phyloP scores from a whole-genome alignment of 2,888 invertebrate genomes.

The Sabellastarte sp. region DNA sequence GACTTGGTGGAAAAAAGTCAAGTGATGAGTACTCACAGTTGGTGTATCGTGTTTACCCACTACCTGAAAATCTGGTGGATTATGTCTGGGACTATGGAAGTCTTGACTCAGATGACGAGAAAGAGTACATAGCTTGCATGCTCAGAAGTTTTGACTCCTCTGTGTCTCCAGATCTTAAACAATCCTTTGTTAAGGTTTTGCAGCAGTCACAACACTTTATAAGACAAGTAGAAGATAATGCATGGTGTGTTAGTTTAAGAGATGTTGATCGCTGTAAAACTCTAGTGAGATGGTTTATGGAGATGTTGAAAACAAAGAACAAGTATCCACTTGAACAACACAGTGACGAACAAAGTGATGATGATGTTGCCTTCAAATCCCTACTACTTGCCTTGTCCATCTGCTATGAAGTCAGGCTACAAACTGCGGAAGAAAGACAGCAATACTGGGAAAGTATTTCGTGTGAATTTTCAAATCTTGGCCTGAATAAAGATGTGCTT shows the following conservation, averaged over 20 bases:
- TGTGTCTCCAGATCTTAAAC: background rate
- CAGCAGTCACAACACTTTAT: background rate
- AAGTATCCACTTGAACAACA: too few relatives aligned
- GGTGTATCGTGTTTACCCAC: background rate
- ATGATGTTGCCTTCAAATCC: too few relatives aligned
- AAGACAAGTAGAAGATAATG: background rate
- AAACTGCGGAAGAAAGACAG: background rate
- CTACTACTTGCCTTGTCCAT: background rate
- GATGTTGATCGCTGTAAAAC: constrained; percentile 1
- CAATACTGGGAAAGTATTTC: constrained; percentile 2
- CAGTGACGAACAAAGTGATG: too few relatives aligned
- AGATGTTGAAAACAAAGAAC: background rate
- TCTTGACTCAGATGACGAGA: background rate
- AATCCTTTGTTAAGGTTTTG: background rate
- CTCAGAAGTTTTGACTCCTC: background rate
- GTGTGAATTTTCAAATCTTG: too few relatives aligned
- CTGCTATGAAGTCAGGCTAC: constrained; percentile 1
- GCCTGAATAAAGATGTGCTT: too few relatives aligned
- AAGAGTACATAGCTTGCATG: background rate
- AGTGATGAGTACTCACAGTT: background rate
- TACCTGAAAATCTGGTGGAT: background rate
- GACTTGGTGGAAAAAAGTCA: background rate
- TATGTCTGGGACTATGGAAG: background rate
- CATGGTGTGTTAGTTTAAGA: background rate
- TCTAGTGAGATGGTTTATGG: background rate